Base-by-base conservation (phyloP, 2,113 vertebrate species). In the Stigmatopora nigra region DNA sequence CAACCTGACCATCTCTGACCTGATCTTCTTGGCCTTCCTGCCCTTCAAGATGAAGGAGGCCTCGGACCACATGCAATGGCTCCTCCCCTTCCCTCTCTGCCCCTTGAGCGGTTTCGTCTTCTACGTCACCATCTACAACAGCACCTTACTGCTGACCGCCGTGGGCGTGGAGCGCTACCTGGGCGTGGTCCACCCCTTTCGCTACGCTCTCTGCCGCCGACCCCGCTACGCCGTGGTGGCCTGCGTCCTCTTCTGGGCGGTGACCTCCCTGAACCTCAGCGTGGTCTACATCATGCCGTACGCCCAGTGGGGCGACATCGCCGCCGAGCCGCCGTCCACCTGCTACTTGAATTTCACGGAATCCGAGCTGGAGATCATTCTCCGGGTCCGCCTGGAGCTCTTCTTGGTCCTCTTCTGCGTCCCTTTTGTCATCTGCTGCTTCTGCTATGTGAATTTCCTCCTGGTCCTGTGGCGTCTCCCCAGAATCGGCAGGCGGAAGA, bases 121-220 rank as follows among this genome's bases (percentile, higher is more conserved):
- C 84, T 96, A 91, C 78, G 91, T 91, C 82, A 92, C 90, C 84
- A 93, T 96, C 84, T 96, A 96, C 81, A 90, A 92, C 83, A 95
- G 93, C 88, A 93, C 92, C 0, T 81, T 93, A 55, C 89, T 95
- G 45, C 86, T 96, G 67, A 93, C 92, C 0, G 93, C 90, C 0
- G 90, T 97, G 12, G 92, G 93, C 13, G 80, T 95, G 0, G 93
- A 95, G 75, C 90, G 94, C 12, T 95, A 94, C 64, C 81, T 95
- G 45, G 91, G 93, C 0, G 93, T 94, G 1, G 93, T 91, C 10
- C 93, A 85, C 71, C 93, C 94, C 0, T 83, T 94, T 77, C 76
- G 76, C 19, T 92, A 93, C 72, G 88, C 92, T 6, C 53, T 90
- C 22, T 82, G 79, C 7, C 90, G 91, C n/a, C 69, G 88, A 61